Evolutionary conservation across 1,140 invertebrate genomes (phyloP).

Genomic region (Drosophila pseudoananassae): DNA sequence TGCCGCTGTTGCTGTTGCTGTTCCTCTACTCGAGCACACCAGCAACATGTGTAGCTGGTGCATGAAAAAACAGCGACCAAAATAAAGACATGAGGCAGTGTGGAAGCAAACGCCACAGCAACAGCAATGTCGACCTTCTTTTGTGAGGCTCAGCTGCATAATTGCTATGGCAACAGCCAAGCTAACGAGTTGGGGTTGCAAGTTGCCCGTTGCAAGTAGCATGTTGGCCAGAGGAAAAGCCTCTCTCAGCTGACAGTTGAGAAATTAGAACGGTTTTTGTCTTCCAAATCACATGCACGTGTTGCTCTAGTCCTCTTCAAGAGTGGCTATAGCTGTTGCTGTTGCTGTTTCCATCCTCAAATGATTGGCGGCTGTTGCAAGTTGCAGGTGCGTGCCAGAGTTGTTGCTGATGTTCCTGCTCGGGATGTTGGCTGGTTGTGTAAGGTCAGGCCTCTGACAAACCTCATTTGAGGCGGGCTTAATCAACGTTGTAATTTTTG

Average conservation of each 20-base stretch:
- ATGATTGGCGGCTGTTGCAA: slow-evolving; percentile 38
- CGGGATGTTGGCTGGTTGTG: slow-evolving; percentile 23
- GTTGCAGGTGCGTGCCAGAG: slow-evolving; percentile 27
- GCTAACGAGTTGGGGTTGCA: slow-evolving; percentile 65
- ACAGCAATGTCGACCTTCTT: slow-evolving; percentile 68
- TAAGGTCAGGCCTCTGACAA: slow-evolving; percentile 40
- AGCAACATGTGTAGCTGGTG: slow-evolving; percentile 68
- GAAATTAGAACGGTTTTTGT: slow-evolving; percentile 81
- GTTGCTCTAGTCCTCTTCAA: slow-evolving; percentile 43
- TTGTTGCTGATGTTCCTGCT: slow-evolving; percentile 6
- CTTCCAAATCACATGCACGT: slow-evolving; percentile 78
- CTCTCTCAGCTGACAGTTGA: slow-evolving; percentile 76
- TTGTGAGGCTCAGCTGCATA: slow-evolving; percentile 75
- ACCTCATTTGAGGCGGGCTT: slow-evolving; percentile 27
- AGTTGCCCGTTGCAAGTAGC: slow-evolving; percentile 21
- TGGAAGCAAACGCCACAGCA: slow-evolving; percentile 18
- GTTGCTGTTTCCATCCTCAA: slow-evolving; percentile 27
- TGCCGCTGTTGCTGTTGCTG: slow-evolving; percentile 42
- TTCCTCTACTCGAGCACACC: slow-evolving; percentile 51
- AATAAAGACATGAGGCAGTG: slow-evolving; percentile 72
- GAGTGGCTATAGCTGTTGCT: slow-evolving; percentile 28
- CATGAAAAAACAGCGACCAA: slow-evolving; percentile 62
- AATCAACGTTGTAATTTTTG: slow-evolving; percentile 55
- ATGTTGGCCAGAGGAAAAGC: slow-evolving; percentile 27
- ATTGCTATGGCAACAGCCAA: slow-evolving; percentile 71